Conservation (phyloP, 2,113 vertebrate genomes). For the Saguinus midas region DNA sequence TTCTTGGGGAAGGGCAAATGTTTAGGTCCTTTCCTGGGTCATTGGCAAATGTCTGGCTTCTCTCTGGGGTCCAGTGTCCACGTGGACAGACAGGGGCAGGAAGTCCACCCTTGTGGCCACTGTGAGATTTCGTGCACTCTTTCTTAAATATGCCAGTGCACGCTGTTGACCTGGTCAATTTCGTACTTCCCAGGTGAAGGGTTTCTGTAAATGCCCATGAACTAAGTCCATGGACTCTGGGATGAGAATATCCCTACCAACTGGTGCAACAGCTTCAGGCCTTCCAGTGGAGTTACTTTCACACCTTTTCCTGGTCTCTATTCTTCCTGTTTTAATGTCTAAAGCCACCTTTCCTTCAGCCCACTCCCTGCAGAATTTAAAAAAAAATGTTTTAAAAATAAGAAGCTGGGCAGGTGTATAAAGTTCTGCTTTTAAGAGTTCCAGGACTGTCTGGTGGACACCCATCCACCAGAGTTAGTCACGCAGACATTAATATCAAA, state of each 20-base stretch:
- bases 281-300: not conserved
- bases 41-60: not conserved
- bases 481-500: not conserved
- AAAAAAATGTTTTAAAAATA: not conserved
- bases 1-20: not conserved
- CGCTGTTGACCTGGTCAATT: fast-evolving
- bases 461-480: not conserved
- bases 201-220: fast-evolving
- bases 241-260: fast-evolving
- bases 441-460: not conserved
- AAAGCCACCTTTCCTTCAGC: not conserved
- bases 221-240: fast-evolving
- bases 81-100: fast-evolving
- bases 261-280: fast-evolving
- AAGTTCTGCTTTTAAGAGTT: not conserved
- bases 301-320: too few species aligned
- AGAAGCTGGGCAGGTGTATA: not conserved
- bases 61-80: not conserved
- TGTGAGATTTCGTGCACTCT: fast-evolving
- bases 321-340: not conserved
- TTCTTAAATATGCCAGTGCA: fast-evolving
- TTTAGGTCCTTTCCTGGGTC: not conserved
- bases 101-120: not conserved
- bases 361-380: not conserved
- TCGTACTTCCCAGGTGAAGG: fast-evolving